phyloP scores from a whole-genome alignment of 2,113 vertebrate genomes.

The Leptodactylus fuscus region DNA sequence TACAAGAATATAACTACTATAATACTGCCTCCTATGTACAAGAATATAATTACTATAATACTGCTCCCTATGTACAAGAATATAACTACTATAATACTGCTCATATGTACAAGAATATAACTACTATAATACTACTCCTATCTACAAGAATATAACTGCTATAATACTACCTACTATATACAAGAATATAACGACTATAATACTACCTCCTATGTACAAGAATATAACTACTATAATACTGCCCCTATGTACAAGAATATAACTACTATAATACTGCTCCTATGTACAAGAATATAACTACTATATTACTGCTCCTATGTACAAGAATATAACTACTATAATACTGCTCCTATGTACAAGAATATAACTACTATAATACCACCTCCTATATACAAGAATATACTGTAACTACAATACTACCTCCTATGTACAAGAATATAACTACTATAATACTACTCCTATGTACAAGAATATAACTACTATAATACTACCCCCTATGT shows the following conservation, averaged over 20 bases:
- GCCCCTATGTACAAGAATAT: neutral
- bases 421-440: too few relatives aligned
- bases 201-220: neutral
- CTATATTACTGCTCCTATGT: conserved; percentile 1
- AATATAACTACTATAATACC: conserved; percentile 22
- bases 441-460: too few relatives aligned
- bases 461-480: conserved; percentile 10
- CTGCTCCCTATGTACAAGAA: neutral
- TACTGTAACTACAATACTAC: too few relatives aligned
- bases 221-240: too few relatives aligned
- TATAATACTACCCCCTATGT: conserved; percentile 6
- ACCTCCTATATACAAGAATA: neutral
- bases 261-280: conserved; percentile 9
- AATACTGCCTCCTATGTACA: neutral
- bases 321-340: conserved; percentile 27
- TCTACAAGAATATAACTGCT: conserved; percentile 12
- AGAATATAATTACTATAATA: conserved; percentile 11
- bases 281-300: conserved; percentile 15
- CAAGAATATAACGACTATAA: neutral
- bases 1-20: conserved; percentile 9
- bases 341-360: neutral
- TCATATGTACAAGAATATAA: conserved; percentile 1
- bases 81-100: conserved; percentile 9
- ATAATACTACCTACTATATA: neutral
- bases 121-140: conserved; percentile 10